Evolutionary conservation across 2,797 vertebrate species (phyloP).

Genomic region (Borostomias antarcticus): DNA sequence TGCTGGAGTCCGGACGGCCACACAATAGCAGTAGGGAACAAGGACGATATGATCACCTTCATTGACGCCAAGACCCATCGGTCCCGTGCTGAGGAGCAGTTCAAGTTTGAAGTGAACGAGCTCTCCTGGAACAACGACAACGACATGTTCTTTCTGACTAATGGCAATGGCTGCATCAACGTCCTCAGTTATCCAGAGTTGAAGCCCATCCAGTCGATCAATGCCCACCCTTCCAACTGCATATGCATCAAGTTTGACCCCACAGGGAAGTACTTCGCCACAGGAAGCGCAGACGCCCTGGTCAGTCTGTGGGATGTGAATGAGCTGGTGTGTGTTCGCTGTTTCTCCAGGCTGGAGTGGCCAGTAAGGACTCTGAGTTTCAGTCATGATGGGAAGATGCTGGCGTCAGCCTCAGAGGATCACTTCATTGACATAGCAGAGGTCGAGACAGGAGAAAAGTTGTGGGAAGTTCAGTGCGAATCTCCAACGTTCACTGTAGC

Average conservation of each 20-base stretch:
- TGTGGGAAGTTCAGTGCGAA: conserved; percentile 98
- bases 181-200: conserved; percentile 97
- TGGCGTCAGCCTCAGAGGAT: conserved; percentile 95
- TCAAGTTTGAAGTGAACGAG: conserved; percentile 99
- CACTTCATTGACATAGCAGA: conserved; percentile 98
- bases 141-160: conserved; percentile 98
- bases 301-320: conserved; percentile 97
- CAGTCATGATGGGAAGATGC: conserved; percentile 96
- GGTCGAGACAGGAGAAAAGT: conserved; percentile 96
- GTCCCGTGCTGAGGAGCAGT: conserved; percentile 93
- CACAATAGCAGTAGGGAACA: conserved; percentile 97
- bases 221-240: conserved; percentile 97
- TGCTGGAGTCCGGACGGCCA: conserved; percentile 99
- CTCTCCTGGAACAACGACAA: conserved; percentile 99
- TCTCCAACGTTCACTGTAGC: conserved; percentile 97
- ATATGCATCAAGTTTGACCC: conserved; percentile 99
- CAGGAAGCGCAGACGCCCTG: conserved; percentile 93
- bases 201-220: conserved; percentile 98
- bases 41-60: conserved; percentile 97
- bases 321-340: conserved; percentile 87
- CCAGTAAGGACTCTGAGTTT: conserved; percentile 96
- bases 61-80: conserved; percentile 95
- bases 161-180: conserved; percentile 97
- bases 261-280: conserved; percentile 95
- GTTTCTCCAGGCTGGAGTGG: conserved; percentile 88